Conservation (phyloP, 2,797 vertebrate species). For the Sebastes hubbsi region DNA sequence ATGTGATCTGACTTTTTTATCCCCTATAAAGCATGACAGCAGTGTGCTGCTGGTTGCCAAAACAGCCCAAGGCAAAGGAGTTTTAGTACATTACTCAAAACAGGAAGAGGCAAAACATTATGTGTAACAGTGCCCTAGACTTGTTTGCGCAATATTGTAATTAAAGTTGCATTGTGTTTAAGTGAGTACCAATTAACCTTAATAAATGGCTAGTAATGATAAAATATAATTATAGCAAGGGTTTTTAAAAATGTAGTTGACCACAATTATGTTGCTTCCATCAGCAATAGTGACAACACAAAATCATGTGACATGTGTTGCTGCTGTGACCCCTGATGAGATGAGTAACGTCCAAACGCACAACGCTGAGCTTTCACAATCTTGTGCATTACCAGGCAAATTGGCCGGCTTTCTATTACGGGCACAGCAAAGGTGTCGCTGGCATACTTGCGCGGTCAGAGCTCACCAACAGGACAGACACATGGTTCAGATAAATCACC, state of each 20-base stretch:
- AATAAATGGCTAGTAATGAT: neutral
- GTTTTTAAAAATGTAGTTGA: neutral
- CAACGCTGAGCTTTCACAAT: conserved; percentile 50
- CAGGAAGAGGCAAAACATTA: conserved; percentile 1
- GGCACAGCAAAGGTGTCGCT: conserved; percentile 52
- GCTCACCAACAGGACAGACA: conserved; percentile 57
- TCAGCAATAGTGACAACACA: neutral
- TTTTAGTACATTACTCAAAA: conserved; percentile 31
- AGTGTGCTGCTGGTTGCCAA: conserved; percentile 26
- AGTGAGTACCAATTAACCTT: neutral
- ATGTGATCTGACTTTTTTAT: conserved; percentile 41
- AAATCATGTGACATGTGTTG: conserved; percentile 17
- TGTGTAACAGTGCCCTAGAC: neutral
- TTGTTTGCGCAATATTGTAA: conserved; percentile 28
- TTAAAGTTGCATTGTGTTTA: conserved; percentile 1
- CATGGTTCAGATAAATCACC: conserved; percentile 75
- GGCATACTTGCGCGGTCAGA: conserved; percentile 68
- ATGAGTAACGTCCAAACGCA: conserved; percentile 35
- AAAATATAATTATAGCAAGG: neutral
- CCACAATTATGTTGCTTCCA: neutral
- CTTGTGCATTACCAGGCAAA: conserved; percentile 47
- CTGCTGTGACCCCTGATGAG: conserved; percentile 24
- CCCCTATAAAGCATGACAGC: conserved; percentile 38
- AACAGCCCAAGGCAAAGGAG: conserved; percentile 29
- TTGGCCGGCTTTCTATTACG: conserved; percentile 61